These are phyloP conservation scores for Coptodon rendalli DNA, from an alignment of 2,113 vertebrate species.

Conservation along the genomic window DNA sequence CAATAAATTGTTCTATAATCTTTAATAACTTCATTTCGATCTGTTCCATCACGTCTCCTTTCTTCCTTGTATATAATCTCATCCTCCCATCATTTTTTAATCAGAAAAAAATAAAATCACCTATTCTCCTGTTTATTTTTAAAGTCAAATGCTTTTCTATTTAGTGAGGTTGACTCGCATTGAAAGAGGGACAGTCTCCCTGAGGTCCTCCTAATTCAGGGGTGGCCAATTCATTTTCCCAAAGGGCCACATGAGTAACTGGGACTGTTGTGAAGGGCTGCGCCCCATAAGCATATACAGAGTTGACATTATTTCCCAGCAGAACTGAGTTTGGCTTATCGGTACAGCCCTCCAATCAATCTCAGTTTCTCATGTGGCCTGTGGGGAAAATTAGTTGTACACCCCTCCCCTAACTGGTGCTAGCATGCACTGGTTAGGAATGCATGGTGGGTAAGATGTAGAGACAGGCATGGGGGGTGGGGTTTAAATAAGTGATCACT, in stretches of 20 bases:
- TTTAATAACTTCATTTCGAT: neutral
- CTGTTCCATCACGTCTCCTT: neutral
- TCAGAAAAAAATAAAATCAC: neutral
- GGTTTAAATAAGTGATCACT: constrained; percentile 7
- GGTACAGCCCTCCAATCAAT: neutral
- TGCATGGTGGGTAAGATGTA: constrained; percentile 22
- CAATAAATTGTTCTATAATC: neutral
- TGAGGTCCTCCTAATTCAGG: constrained; percentile 31
- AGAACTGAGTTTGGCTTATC: neutral
- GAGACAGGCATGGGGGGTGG: constrained; percentile 14
- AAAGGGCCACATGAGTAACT: neutral
- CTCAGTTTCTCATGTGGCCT: neutral
- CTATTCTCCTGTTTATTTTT: neutral
- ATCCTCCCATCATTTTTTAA: neutral
- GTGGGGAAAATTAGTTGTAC: neutral
- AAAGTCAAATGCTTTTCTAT: neutral
- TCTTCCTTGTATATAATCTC: neutral
- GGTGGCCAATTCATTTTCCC: neutral
- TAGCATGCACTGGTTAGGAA: neutral
- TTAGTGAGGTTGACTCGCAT: neutral
- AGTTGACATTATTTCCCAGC: neutral
- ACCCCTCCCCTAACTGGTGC: neutral
- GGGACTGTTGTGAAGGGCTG: neutral
- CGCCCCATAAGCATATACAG: neutral
- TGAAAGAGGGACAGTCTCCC: constrained; percentile 28